A percentile compares a stretch with the other conserved stretches of the same genome.
Conservation (phyloP, 2,888 invertebrate species). For the Gari tellinella region DNA sequence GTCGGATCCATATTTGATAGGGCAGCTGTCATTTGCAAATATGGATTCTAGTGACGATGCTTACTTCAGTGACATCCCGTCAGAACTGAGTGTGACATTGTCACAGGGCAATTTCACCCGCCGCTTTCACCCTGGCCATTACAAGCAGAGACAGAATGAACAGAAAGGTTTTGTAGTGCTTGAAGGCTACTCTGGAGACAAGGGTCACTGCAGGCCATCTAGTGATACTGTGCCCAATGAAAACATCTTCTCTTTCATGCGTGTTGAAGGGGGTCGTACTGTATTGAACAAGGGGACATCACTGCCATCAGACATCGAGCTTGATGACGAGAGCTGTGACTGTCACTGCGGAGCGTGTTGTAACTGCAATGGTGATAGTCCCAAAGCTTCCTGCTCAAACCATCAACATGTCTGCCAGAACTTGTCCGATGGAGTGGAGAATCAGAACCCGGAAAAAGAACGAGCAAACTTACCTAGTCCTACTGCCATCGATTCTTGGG, state of each 20-base stretch:
- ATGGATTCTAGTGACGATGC: constrained; percentile 56
- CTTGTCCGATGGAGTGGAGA: constrained; percentile 46
- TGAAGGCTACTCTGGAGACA: constrained; percentile 4
- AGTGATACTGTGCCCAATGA: constrained; percentile 28
- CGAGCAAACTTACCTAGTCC: constrained; percentile 51
- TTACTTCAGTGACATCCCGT: constrained; percentile 51
- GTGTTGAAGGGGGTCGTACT: constrained; percentile 20
- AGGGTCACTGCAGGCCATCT: constrained; percentile 36
- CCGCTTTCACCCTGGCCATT: constrained; percentile 5
- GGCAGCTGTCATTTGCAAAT: constrained; percentile 1
- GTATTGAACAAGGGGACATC: constrained; percentile 52
- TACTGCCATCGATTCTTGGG: constrained; percentile 72
- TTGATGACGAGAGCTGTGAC: constrained; percentile 47
- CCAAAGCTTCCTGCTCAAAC: constrained; percentile 29
- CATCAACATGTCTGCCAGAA: constrained; percentile 47
- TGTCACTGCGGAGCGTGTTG: constrained; percentile 63
- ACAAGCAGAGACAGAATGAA: background rate
- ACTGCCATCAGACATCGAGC: constrained; percentile 43
- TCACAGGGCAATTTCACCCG: constrained; percentile 4
- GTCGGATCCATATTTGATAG: constrained; percentile 8
- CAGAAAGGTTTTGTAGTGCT: no score
- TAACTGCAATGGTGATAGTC: constrained; percentile 46
- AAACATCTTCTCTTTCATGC: constrained; percentile 50
- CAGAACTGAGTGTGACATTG: constrained; percentile 23
- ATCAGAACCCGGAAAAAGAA: constrained; percentile 21